Base-by-base conservation (phyloP, 1,140 invertebrate species). In the Procambarus clarkii region DNA sequence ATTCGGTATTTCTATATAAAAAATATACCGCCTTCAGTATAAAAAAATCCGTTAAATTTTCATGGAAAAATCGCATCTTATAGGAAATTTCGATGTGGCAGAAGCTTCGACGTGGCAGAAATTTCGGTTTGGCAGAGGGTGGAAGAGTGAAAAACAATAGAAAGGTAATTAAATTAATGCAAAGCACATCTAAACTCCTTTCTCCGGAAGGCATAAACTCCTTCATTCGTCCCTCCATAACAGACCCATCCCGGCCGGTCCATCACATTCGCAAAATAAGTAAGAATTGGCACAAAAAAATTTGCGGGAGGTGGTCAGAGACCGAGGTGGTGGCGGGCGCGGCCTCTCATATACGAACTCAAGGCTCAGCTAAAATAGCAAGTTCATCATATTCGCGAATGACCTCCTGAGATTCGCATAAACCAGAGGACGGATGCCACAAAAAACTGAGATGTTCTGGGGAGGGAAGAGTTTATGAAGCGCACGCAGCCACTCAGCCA, bases 301-400 rank as follows among this genome's bases (percentile, higher is more conserved):
- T 7, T 34, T 74, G 69, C 69, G 69, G 34, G n/a, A 34, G 69
- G 69, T 74, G n/a, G 34, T 34, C 34, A 34, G 34, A 34, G 34
- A 34, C 34, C 34, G 34, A 34, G 34, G 34, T 74, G 24, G 69
- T 2, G n/a, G 24, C 69, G n/a, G 69, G 24, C 15, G 15, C 34
- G 2, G 8, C 4, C 34, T 8, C 24, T 34, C 69, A 64, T 7
- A 34, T 5, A 74, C 24, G 34, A 34, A 13, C 15, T 8, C 34
- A 15, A 74, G 7, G 5, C n/a, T 74, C 34, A 34, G 69, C 69
- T 9, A 74, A 34, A 34, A 34, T 74, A 5, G 7, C 5, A 34
- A 74, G n/a, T 74, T 74, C 69, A 74, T 74, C 24, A 74, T 74
- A 74, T 34, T 74, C 69, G 69, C 69, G 21, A 74, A 24, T 74